These are phyloP conservation scores for Ochotona curzoniae DNA, from an alignment of 2,113 vertebrate species.

Conservation along the genomic window DNA sequence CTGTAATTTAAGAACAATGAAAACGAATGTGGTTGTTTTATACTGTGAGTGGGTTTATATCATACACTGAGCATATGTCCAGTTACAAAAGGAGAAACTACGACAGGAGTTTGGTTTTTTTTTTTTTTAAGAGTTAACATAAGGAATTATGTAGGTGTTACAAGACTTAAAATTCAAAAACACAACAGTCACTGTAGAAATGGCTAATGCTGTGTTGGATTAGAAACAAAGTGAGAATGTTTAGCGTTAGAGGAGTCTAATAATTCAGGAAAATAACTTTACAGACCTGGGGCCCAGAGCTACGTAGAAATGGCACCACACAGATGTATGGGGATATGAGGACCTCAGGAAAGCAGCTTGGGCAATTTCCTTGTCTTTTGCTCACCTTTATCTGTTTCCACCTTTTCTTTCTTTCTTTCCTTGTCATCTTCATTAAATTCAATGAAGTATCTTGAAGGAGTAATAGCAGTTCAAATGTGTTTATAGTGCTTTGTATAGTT, in stretches of 20 bases:
- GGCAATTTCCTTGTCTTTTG: not conserved
- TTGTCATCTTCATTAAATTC: not conserved
- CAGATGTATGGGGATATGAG: not conserved
- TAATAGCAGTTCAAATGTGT: not conserved
- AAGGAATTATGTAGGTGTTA: not conserved
- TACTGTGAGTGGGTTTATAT: not conserved
- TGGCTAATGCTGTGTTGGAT: not conserved
- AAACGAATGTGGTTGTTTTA: not conserved
- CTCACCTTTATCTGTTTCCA: not conserved
- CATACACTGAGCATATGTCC: not conserved
- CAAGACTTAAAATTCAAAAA: not conserved
- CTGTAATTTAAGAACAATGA: slow-evolving; percentile 38
- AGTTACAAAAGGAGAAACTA: not conserved
- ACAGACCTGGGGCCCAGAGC: not conserved
- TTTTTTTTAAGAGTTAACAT: not conserved
- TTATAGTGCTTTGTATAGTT: not conserved
- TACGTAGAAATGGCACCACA: not conserved
- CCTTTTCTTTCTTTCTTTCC: not conserved
- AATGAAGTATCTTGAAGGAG: not conserved
- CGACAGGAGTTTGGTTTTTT: not conserved
- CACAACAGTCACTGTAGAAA: not conserved
- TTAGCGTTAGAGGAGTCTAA: not conserved
- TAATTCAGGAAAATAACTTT: not conserved
- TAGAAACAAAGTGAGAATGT: not conserved
- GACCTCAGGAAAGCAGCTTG: not conserved